Conservation (phyloP, 2,888 invertebrate species). For the Adelphocoris suturalis region DNA sequence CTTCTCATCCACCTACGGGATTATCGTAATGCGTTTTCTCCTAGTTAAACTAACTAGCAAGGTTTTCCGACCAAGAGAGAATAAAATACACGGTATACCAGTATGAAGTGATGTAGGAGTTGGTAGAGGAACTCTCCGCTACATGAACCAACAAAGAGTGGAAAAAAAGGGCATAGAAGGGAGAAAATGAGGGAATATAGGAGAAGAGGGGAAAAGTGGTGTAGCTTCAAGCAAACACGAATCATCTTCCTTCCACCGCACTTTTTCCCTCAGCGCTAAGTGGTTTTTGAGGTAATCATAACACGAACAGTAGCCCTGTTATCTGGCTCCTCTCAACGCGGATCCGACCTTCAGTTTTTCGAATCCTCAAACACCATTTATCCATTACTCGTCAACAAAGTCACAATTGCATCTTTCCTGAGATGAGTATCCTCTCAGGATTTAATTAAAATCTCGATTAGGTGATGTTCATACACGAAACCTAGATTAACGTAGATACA, state of each 20-base stretch:
- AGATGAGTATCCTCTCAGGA: no score
- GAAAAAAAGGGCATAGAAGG: neutral
- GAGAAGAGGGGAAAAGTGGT: no score
- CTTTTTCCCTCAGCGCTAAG: constrained; percentile 34
- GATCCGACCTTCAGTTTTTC: neutral
- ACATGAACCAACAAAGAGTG: neutral
- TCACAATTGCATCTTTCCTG: neutral
- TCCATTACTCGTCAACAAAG: neutral
- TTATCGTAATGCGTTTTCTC: neutral
- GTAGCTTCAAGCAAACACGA: constrained; percentile 37
- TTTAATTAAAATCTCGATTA: no score
- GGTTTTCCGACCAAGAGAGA: neutral
- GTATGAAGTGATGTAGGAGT: neutral
- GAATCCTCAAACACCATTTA: neutral
- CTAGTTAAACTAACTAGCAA: neutral
- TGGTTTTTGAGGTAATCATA: constrained; percentile 60
- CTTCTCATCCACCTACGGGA: neutral
- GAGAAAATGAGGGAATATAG: neutral
- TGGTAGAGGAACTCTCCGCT: neutral
- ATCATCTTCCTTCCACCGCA: constrained; percentile 22
- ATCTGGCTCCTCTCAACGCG: neutral
- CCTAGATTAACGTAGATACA: no score
- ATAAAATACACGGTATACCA: neutral
- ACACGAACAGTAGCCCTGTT: neutral
- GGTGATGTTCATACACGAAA: no score